Conservation (phyloP, 35 echinoderm and acorn worm genomes). For the Antedon bifida region DNA sequence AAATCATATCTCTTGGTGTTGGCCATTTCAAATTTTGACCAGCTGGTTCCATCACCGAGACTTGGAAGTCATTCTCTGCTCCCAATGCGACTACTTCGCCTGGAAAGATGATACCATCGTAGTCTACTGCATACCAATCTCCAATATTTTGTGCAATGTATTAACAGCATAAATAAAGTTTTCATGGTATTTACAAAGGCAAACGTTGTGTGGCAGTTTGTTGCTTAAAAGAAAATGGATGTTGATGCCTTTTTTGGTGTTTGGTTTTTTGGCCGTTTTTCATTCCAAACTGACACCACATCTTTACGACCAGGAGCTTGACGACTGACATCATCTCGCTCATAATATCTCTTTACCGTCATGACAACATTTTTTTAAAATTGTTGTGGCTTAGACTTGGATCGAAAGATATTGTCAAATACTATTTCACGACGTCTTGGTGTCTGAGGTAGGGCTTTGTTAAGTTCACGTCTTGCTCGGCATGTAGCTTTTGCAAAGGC, state of each 20-base stretch:
- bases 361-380: too few species aligned
- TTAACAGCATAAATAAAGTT: constrained; percentile 37
- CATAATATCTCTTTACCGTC: constrained; percentile 9
- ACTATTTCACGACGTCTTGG: background rate
- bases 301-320: constrained; percentile 33
- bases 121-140: constrained; percentile 29
- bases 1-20: constrained; percentile 30
- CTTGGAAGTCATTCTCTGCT: constrained; percentile 12
- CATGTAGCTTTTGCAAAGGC: constrained; percentile 39
- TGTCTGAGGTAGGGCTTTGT: background rate
- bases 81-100: constrained; percentile 37
- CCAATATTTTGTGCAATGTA: constrained; percentile 17
- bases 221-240: constrained; percentile 24
- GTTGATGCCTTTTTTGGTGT: constrained; percentile 4
- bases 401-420: too few species aligned
- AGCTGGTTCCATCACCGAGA: constrained; percentile 42
- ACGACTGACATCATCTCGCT: constrained; percentile 32
- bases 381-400: too few species aligned
- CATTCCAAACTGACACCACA: constrained; percentile 8
- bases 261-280: background rate
- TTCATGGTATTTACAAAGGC: constrained; percentile 37
- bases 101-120: constrained; percentile 32
- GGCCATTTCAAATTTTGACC: constrained; percentile 49
- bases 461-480: background rate
- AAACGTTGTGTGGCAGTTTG: constrained; percentile 38